These are phyloP conservation scores for Agrenia bidenticulata DNA, from an alignment of 2,888 invertebrate genomes.

Conservation along the genomic window DNA sequence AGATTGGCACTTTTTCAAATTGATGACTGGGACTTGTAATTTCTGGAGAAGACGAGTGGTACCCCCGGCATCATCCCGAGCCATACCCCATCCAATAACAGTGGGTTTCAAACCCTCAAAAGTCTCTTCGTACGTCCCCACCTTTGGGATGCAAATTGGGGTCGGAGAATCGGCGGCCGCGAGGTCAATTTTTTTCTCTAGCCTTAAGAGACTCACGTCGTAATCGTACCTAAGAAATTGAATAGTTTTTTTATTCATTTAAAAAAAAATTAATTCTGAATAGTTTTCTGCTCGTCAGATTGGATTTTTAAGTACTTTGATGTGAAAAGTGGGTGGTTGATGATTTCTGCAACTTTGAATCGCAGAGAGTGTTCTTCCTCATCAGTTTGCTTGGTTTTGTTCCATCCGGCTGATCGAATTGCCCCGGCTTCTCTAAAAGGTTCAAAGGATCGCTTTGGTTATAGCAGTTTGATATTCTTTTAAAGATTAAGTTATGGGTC, in stretches of 20 bases:
- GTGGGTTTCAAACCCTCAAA: slow-evolving; percentile 21
- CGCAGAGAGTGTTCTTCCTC: slow-evolving; percentile 42
- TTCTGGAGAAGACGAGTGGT: slow-evolving; percentile 47
- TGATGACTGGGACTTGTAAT: slow-evolving; percentile 39
- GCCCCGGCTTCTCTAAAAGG: slow-evolving; percentile 43
- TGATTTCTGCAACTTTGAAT: slow-evolving; percentile 42
- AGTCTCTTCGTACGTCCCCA: background rate
- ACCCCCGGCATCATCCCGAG: slow-evolving; percentile 40
- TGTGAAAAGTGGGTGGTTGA: slow-evolving; percentile 45
- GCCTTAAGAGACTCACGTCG: slow-evolving; percentile 41
- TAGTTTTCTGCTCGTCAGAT: too few species aligned
- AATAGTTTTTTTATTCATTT: too few species aligned
- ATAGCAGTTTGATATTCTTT: background rate
- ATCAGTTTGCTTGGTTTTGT: slow-evolving; percentile 32
- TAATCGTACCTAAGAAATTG: slow-evolving; percentile 49
- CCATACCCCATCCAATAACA: slow-evolving; percentile 44
- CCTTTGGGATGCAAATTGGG: slow-evolving; percentile 47
- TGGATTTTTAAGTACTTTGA: slow-evolving; percentile 1
- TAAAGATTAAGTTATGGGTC: background rate
- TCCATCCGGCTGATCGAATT: slow-evolving; percentile 36
- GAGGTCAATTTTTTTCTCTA: slow-evolving; percentile 43
- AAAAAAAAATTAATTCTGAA: too few species aligned
- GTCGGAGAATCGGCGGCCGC: slow-evolving; percentile 38
- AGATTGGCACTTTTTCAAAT: slow-evolving; percentile 23
- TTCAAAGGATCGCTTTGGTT: too few species aligned